Evolutionary conservation across 2,113 vertebrate genomes (phyloP).

Genomic region (Sturnus vulgaris): DNA sequence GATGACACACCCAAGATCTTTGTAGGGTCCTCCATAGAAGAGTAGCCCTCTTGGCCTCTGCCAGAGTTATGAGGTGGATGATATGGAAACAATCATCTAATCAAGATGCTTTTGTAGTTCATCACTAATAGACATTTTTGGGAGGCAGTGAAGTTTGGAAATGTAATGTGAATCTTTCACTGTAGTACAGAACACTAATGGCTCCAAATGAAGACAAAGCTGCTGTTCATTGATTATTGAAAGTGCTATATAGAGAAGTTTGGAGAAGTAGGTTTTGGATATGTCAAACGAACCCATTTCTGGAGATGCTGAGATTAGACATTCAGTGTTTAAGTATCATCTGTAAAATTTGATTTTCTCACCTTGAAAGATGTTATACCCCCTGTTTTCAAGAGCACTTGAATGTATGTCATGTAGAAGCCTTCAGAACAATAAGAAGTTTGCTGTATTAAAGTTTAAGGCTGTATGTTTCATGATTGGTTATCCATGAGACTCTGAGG

Average conservation of each 20-base stretch:
- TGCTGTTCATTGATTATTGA: background rate
- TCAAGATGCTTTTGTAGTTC: background rate
- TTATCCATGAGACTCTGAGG: background rate
- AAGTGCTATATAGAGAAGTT: background rate
- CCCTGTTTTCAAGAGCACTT: background rate
- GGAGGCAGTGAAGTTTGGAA: background rate
- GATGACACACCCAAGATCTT: background rate
- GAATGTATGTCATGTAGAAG: background rate
- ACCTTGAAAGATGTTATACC: background rate
- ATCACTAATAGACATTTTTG: background rate
- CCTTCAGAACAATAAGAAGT: background rate
- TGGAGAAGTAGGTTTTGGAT: background rate
- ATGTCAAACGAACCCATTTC: background rate
- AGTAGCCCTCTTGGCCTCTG: background rate
- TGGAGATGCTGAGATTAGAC: background rate
- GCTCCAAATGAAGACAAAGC: background rate
- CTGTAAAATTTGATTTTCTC: background rate
- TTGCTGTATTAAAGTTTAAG: background rate
- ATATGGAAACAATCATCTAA: background rate
- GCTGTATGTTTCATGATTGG: accelerated
- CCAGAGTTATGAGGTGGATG: background rate
- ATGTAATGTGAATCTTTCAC: background rate
- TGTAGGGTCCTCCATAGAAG: background rate
- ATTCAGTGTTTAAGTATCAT: background rate
- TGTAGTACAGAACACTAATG: background rate